Percentiles rank a stretch among this genome's conserved stretches.
These are phyloP conservation scores for Platycercus adscitus DNA, from an alignment of 2,113 vertebrate species.

Conservation along the genomic window DNA sequence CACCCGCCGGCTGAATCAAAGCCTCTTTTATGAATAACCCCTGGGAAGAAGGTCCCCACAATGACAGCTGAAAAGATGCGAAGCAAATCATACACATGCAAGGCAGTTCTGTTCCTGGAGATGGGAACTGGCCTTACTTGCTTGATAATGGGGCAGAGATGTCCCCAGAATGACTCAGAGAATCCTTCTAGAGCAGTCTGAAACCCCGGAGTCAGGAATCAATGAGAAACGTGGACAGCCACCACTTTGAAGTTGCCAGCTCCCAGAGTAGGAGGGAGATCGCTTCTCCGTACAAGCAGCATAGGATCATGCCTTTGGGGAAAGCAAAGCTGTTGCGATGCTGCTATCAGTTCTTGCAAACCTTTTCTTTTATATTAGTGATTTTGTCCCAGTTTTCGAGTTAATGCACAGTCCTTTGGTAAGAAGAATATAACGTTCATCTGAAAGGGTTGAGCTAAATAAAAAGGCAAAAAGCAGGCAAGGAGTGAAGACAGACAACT, in stretches of 20 bases:
- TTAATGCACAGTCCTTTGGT: neutral
- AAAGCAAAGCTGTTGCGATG: neutral
- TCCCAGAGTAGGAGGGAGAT: neutral
- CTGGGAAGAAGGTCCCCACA: constrained; percentile 12
- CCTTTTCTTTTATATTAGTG: neutral
- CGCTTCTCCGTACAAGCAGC: accelerated
- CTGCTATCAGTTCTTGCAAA: neutral
- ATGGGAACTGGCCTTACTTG: neutral
- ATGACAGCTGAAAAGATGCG: neutral
- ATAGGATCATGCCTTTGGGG: neutral
- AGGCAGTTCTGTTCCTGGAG: neutral
- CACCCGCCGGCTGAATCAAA: constrained; percentile 14
- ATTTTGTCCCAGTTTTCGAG: neutral
- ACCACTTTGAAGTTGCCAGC: neutral
- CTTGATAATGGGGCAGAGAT: neutral
- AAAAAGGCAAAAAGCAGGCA: neutral
- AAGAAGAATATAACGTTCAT: neutral
- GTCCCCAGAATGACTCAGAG: neutral
- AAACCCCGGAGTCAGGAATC: neutral
- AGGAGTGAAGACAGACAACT: neutral
- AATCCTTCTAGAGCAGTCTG: neutral
- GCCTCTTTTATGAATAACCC: constrained; percentile 37
- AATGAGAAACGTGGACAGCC: neutral
- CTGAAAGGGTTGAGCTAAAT: neutral
- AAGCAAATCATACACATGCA: neutral